A percentile compares a stretch with the other conserved stretches of the same genome.
These are phyloP conservation scores for Cheilosia impressa DNA, from an alignment of 2,888 invertebrate species.

Conservation along the genomic window DNA sequence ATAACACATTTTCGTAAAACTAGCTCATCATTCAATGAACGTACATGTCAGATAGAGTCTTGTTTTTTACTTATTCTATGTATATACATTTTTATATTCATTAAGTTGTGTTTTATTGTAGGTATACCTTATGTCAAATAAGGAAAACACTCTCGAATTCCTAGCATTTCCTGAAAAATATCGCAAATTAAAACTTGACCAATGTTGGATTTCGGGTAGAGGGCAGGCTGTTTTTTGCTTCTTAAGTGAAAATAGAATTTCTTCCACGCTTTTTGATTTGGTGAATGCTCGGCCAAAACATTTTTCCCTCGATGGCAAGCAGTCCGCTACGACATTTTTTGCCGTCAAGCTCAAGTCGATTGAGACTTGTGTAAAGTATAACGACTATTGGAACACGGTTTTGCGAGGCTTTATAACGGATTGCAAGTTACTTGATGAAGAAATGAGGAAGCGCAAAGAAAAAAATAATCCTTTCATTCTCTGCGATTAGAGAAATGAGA, in stretches of 20 bases:
- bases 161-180: slow-evolving; percentile 84
- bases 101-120: slow-evolving; percentile 53
- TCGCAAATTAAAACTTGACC: slow-evolving; percentile 83
- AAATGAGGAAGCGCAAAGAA: slow-evolving; percentile 26
- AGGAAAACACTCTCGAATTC: slow-evolving; percentile 85
- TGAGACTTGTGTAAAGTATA: slow-evolving; percentile 80
- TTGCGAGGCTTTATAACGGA: slow-evolving; percentile 33
- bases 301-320: slow-evolving; percentile 84
- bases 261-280: slow-evolving; percentile 85
- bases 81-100: background rate
- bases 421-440: slow-evolving; percentile 34
- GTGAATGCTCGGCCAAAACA: slow-evolving; percentile 86
- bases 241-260: slow-evolving; percentile 82
- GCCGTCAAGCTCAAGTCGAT: slow-evolving; percentile 86
- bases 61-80: background rate
- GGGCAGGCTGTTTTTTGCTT: slow-evolving; percentile 3
- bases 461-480: slow-evolving; percentile 28
- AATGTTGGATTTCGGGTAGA: background rate
- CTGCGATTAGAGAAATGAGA: background rate
- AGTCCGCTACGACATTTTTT: slow-evolving; percentile 85
- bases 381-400: slow-evolving; percentile 32
- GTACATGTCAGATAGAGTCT: background rate
- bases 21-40: no score
- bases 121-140: slow-evolving; percentile 86
- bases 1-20: background rate